Base-by-base conservation (phyloP, 2,888 invertebrate genomes). In the Hermaeophaga mercurialis region DNA sequence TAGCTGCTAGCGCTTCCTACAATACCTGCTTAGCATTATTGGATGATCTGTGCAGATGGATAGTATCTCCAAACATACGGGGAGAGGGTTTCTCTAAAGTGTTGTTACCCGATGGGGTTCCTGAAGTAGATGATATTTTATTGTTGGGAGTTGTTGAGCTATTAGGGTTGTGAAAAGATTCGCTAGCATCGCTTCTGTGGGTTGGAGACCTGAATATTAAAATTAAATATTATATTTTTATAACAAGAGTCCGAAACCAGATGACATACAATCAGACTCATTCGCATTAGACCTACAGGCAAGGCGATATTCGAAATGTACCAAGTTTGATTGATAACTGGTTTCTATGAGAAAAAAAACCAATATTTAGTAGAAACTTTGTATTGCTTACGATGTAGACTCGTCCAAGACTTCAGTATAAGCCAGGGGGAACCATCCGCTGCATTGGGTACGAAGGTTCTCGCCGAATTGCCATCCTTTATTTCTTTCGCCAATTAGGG, bases 401-500 rank as follows among this genome's bases (percentile, higher is more conserved):
- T 87, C 88, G 67, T 87, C 89, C 11, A 85, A 80, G 45, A 88
- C 81, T 78, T 94, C 94, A 22, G 95, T 94, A 73, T 95, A 96
- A n/a, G 95, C 94, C 60, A 95, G 80, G 1, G 96, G 96, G 78
- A 96, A 96, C 96, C 96, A 96, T 24, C 96, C 96, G 63, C 91
- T 89, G 73, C 89, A 87, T 74, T 93, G 92, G n/a, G 92, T 94
- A 53, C 93, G 84, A 66, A 91, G 78, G 78, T 96, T 96, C 77
- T 95, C 94, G n/a, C 96, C 96, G 71, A 94, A 96, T 78, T 96
- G 95, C 96, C 96, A 96, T 17, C 96, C 96, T 75, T 95, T 95
- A 66, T 92, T 93, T 66, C 92, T 84, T 70, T 93, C 94, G 15
- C 95, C 96, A 68, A 94, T 88, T 62, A 95, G 78, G 5, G 91